Percentiles rank a stretch among this genome's conserved stretches.
Evolutionary conservation across 2,797 vertebrate genomes (phyloP).

Genomic region (Selene dorsalis): DNA sequence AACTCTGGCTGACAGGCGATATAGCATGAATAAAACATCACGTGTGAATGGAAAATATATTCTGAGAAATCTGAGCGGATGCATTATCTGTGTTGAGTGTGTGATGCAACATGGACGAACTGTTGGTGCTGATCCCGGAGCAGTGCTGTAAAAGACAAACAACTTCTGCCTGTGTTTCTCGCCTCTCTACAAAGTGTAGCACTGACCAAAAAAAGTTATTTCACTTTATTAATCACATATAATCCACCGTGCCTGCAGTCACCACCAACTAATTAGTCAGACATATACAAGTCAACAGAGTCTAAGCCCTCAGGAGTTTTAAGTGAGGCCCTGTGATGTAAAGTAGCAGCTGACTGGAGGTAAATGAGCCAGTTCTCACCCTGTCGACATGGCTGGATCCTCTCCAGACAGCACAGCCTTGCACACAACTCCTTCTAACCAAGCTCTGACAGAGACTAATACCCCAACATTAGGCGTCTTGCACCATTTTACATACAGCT

Average conservation of each 20-base stretch:
- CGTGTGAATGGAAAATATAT: constrained; percentile 52
- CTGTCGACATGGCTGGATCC: constrained; percentile 77
- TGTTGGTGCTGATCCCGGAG: constrained; percentile 35
- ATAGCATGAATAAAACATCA: constrained; percentile 73
- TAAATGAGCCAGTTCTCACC: constrained; percentile 76
- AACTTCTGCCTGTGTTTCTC: constrained; percentile 17
- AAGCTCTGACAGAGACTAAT: constrained; percentile 79
- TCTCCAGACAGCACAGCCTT: constrained; percentile 67
- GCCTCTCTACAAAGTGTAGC: neutral
- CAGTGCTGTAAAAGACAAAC: constrained; percentile 36
- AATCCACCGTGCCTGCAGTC: constrained; percentile 22
- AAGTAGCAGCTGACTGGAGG: constrained; percentile 65
- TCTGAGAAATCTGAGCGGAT: constrained; percentile 45
- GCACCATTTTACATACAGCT: constrained; percentile 72
- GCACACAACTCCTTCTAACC: constrained; percentile 60
- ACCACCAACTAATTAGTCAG: constrained; percentile 46
- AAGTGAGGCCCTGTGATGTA: constrained; percentile 64
- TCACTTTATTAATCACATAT: constrained; percentile 18
- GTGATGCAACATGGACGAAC: constrained; percentile 57
- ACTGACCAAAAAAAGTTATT: neutral
- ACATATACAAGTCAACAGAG: constrained; percentile 37
- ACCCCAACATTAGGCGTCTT: constrained; percentile 67
- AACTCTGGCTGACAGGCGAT: constrained; percentile 68
- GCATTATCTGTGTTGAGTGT: constrained; percentile 38
- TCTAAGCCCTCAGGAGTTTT: constrained; percentile 42